Percentiles rank a stretch among this genome's conserved stretches.
These are phyloP conservation scores for Papilio xuthus DNA, from an alignment of 1,140 invertebrate species.

Conservation along the genomic window DNA sequence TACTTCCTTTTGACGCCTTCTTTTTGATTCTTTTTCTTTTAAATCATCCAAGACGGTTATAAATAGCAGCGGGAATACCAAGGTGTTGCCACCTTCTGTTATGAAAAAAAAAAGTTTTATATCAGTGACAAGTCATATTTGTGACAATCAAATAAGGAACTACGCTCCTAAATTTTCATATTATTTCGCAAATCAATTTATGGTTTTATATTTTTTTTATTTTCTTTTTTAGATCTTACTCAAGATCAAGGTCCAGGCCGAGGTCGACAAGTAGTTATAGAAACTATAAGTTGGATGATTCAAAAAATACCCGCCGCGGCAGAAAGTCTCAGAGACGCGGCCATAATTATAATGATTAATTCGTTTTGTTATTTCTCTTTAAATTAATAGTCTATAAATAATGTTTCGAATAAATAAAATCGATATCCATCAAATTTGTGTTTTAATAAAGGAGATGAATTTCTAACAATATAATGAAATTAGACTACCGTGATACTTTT, in stretches of 20 bases:
- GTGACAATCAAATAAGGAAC: no score
- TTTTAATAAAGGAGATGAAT: background rate
- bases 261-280: slow-evolving; percentile 38
- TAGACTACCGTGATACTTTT: no score
- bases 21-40: no score
- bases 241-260: slow-evolving; percentile 49
- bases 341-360: slow-evolving; percentile 47
- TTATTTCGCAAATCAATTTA: no score
- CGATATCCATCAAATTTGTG: background rate
- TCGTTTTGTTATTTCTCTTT: background rate
- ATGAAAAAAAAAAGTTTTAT: no score
- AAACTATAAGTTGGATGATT: slow-evolving; percentile 45
- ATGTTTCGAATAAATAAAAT: background rate
- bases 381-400: slow-evolving; percentile 1
- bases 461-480: no score
- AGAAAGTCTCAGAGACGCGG: slow-evolving; percentile 47
- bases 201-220: background rate
- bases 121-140: no score
- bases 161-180: no score
- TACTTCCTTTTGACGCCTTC: no score
- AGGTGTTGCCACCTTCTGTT: no score
- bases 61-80: no score
- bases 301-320: slow-evolving; percentile 45
- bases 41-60: no score
- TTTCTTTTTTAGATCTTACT: slow-evolving; percentile 44